These are phyloP conservation scores for Sebastes umbrosus DNA, from an alignment of 2,797 vertebrate species.

Conservation along the genomic window DNA sequence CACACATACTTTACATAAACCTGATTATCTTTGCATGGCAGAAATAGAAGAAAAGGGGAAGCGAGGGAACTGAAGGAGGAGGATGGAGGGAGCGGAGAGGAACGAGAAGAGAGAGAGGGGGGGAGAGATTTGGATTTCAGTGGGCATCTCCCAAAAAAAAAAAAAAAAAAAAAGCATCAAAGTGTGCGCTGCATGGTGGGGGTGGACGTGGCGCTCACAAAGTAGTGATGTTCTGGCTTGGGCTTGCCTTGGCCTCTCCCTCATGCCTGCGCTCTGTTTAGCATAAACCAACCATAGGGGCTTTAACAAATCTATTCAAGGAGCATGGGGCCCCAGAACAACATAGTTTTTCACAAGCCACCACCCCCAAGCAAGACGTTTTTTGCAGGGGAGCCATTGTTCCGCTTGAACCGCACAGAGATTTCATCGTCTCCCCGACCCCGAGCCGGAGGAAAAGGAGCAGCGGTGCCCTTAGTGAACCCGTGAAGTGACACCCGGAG, in stretches of 20 bases:
- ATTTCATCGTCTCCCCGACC: conserved; percentile 81
- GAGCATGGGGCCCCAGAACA: conserved; percentile 82
- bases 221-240: conserved; percentile 86
- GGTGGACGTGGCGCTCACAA: conserved; percentile 66
- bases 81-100: conserved; percentile 70
- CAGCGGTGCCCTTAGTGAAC: conserved; percentile 79
- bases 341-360: conserved; percentile 87
- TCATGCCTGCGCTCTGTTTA: conserved; percentile 86
- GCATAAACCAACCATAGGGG: conserved; percentile 90
- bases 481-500: conserved; percentile 80
- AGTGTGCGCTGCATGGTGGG: conserved; percentile 78
- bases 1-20: conserved; percentile 99
- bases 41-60: conserved; percentile 88
- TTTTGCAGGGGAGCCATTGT: conserved; percentile 83
- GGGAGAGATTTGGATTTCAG: conserved; percentile 84
- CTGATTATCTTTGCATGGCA: conserved; percentile 99
- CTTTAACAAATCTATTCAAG: conserved; percentile 98
- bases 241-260: conserved; percentile 83
- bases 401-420: conserved; percentile 80
- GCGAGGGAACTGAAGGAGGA: conserved; percentile 77
- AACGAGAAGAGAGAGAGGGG: conserved; percentile 31
- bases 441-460: conserved; percentile 65
- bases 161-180: conserved; percentile 78
- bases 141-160: conserved; percentile 82
- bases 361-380: conserved; percentile 85